A percentile compares a stretch with the other conserved stretches of the same genome.
phyloP scores from a whole-genome alignment of 2,113 vertebrate genomes.

The Rhodinocichla rosea region DNA sequence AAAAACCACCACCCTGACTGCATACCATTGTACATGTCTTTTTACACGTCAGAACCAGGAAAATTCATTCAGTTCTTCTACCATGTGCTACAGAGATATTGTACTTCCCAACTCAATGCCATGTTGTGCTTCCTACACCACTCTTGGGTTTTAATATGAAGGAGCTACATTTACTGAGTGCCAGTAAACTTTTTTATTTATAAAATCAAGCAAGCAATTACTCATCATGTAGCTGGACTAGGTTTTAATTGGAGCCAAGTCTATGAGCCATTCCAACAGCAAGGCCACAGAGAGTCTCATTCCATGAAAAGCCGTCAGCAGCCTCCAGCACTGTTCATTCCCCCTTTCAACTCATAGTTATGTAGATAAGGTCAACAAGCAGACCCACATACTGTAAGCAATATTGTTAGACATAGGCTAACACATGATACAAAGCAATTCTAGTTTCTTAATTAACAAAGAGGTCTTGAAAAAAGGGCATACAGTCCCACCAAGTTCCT shows the following conservation, averaged over 20 bases:
- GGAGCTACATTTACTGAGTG: background rate
- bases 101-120: accelerated
- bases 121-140: accelerated
- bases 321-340: background rate
- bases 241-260: background rate
- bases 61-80: background rate
- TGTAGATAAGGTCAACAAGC: background rate
- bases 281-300: background rate
- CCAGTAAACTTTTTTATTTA: background rate
- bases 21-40: background rate
- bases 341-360: background rate
- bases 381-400: background rate
- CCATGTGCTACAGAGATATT: background rate
- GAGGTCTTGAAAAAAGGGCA: background rate
- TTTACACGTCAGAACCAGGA: background rate
- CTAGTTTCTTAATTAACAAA: background rate
- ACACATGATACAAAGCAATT: background rate
- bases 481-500: background rate
- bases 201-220: background rate
- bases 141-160: background rate
- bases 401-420: background rate
- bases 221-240: background rate
- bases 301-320: background rate
- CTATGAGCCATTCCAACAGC: background rate
- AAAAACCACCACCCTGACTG: background rate